A percentile compares a stretch with the other conserved stretches of the same genome.
phyloP scores from a whole-genome alignment of 2,113 vertebrate species.

The Acrocephalus arundinaceus region DNA sequence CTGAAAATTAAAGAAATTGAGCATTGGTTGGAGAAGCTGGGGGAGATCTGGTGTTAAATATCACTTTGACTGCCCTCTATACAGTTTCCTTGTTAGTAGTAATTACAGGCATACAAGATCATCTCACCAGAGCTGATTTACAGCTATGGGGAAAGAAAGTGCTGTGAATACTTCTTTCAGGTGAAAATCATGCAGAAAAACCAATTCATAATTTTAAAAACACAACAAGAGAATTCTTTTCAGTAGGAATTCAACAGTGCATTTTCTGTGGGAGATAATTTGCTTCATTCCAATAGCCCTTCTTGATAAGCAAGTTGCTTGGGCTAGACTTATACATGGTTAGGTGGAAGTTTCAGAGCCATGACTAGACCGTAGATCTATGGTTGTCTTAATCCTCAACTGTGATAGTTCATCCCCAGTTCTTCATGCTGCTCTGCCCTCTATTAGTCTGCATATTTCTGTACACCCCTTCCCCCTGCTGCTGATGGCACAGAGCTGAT shows the following conservation, averaged over 20 bases:
- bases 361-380: neutral
- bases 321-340: rapidly evolving
- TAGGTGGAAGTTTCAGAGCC: neutral
- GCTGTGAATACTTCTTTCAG: neutral
- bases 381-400: neutral
- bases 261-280: neutral
- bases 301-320: neutral
- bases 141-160: neutral
- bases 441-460: neutral
- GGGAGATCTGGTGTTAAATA: neutral
- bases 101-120: neutral
- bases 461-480: neutral
- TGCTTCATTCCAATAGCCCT: neutral
- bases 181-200: neutral
- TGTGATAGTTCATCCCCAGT: neutral
- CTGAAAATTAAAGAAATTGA: neutral
- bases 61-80: neutral
- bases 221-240: neutral
- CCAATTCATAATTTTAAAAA: neutral
- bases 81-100: neutral
- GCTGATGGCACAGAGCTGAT: neutral
- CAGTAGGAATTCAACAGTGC: neutral
- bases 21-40: neutral
- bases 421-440: neutral
- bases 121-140: neutral